Percentiles rank a stretch among this genome's conserved stretches.
phyloP scores from a whole-genome alignment of 2,797 vertebrate species.

The Craterocephalus amniculus region DNA sequence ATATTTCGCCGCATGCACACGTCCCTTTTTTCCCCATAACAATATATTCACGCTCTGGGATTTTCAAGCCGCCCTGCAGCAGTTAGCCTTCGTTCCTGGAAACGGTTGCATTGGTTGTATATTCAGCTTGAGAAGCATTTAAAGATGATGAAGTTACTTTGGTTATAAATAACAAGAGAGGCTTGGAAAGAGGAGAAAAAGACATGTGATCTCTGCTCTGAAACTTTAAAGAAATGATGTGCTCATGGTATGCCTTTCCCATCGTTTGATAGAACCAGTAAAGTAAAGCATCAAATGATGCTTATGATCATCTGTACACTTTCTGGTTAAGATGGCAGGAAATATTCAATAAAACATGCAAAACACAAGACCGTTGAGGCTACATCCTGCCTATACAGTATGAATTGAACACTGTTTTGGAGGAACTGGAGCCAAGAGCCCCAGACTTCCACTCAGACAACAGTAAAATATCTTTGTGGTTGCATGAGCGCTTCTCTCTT shows the following conservation, averaged over 20 bases:
- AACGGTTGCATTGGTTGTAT: slow-evolving; percentile 44
- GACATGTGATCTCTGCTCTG: slow-evolving; percentile 14
- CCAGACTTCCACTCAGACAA: slow-evolving; percentile 26
- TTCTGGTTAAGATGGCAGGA: slow-evolving; percentile 57
- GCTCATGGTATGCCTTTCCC: not conserved
- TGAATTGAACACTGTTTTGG: slow-evolving; percentile 33
- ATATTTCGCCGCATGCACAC: slow-evolving; percentile 12
- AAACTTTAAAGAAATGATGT: slow-evolving; percentile 32
- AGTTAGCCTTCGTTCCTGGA: slow-evolving; percentile 36
- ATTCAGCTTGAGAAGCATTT: slow-evolving; percentile 31
- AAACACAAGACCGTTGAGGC: slow-evolving; percentile 8
- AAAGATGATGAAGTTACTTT: slow-evolving; percentile 49
- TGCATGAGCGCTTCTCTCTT: slow-evolving; percentile 16
- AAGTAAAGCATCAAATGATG: slow-evolving; percentile 40
- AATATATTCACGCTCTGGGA: slow-evolving; percentile 47
- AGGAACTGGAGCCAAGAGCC: slow-evolving; percentile 63
- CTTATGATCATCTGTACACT: slow-evolving; percentile 27
- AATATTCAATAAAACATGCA: slow-evolving; percentile 38
- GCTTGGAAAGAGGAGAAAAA: not conserved
- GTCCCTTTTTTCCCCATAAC: slow-evolving; percentile 10
- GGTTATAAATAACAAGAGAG: slow-evolving; percentile 41
- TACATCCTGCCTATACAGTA: slow-evolving; percentile 37
- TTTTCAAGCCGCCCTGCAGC: slow-evolving; percentile 25
- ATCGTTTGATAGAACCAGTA: not conserved
- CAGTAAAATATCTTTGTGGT: slow-evolving; percentile 22